Evolutionary conservation across 2,113 vertebrate genomes (phyloP).

Genomic region (Felis chaus): DNA sequence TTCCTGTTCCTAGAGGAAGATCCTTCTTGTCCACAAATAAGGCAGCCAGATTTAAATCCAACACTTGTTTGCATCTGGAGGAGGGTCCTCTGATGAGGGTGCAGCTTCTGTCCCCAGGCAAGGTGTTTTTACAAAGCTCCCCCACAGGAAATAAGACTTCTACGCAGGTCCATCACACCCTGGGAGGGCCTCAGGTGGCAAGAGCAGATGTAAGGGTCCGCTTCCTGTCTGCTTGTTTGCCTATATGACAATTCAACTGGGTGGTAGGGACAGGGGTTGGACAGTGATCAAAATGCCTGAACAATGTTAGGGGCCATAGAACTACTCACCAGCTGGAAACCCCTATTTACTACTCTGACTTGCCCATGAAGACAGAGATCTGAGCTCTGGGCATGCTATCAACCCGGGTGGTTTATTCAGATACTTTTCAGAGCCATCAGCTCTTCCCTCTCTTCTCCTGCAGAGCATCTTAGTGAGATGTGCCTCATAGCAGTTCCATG

Average conservation of each 20-base stretch:
- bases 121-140: no score
- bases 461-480: background rate
- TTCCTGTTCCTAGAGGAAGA: no score
- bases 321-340: background rate
- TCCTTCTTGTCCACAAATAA: background rate
- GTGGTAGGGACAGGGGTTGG: background rate
- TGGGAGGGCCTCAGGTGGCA: no score
- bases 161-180: rapidly evolving
- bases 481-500: rapidly evolving
- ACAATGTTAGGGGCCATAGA: rapidly evolving
- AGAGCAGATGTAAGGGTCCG: no score
- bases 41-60: no score
- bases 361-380: background rate
- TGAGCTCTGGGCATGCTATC: background rate
- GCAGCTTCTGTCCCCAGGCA: rapidly evolving
- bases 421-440: rapidly evolving
- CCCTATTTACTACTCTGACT: background rate
- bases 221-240: background rate
- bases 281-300: background rate
- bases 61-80: background rate
- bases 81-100: background rate
- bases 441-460: background rate
- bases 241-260: background rate
- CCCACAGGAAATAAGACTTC: background rate
- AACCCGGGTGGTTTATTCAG: background rate